Evolutionary conservation across 2,113 vertebrate species (phyloP).

Genomic region (Pontoporia blainvillei): DNA sequence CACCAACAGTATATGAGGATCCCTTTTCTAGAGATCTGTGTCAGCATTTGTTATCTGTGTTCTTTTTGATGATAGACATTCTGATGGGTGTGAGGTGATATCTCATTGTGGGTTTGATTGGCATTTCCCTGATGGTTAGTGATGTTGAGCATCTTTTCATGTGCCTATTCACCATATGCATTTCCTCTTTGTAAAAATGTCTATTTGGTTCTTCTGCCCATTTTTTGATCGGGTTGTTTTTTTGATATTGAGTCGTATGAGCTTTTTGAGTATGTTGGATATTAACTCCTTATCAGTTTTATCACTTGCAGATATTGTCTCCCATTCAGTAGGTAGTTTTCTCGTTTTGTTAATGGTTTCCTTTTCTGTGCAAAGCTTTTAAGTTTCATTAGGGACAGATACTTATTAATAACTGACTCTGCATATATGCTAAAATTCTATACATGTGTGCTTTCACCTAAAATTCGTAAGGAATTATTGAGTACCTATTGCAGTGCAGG

Average conservation of each 20-base stretch:
- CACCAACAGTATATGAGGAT: neutral
- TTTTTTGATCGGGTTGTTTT: neutral
- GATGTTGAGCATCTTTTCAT: neutral
- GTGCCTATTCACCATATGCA: too few species aligned
- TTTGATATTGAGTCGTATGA: neutral
- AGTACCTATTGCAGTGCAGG: neutral
- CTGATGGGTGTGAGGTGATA: neutral
- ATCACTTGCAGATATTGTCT: neutral
- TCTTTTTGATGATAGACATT: neutral
- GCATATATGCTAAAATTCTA: neutral
- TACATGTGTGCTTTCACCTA: neutral
- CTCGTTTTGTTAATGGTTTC: neutral
- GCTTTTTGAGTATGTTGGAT: neutral
- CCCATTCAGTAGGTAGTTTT: neutral
- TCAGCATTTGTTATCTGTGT: neutral
- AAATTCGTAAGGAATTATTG: neutral
- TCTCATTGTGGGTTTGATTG: neutral
- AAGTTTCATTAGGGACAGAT: neutral
- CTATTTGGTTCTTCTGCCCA: neutral
- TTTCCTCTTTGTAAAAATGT: neutral
- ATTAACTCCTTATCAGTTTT: neutral
- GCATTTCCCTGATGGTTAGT: neutral
- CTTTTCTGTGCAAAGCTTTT: neutral
- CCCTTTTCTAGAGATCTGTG: neutral
- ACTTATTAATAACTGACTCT: neutral